phyloP scores from a whole-genome alignment of 2,888 invertebrate genomes.

The Tryphoninae sp. region DNA sequence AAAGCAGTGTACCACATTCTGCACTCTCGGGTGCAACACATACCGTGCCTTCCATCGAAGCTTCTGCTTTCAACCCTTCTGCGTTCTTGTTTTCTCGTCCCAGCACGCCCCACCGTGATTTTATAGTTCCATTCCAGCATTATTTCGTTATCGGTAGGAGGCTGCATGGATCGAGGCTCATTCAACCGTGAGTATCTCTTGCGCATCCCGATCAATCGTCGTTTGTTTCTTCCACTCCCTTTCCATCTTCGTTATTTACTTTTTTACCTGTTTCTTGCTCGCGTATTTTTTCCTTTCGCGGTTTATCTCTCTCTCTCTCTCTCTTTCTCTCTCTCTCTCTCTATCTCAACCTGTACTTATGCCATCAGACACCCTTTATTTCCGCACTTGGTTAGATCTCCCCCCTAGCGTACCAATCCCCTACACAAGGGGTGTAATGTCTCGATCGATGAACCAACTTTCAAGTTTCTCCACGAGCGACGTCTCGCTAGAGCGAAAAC shows the following conservation, averaged over 20 bases:
- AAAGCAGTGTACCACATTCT: slow-evolving; percentile 38
- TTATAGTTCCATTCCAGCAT: slow-evolving; percentile 39
- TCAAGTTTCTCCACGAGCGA: slow-evolving; percentile 39
- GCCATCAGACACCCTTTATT: slow-evolving; percentile 22
- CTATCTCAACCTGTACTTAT: slow-evolving; percentile 13
- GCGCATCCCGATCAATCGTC: slow-evolving; percentile 28
- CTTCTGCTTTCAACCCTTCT: slow-evolving; percentile 51
- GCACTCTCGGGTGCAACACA: background rate
- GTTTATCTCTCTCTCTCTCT: background rate
- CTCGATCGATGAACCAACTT: slow-evolving; percentile 53
- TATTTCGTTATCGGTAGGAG: slow-evolving; percentile 39
- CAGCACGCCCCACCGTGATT: slow-evolving; percentile 1
- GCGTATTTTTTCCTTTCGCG: background rate
- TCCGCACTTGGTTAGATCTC: slow-evolving; percentile 42
- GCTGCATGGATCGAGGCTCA: slow-evolving; percentile 12
- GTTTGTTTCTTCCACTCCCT: slow-evolving; percentile 10
- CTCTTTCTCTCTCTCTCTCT: background rate
- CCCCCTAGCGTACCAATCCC: background rate
- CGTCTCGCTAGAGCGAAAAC: slow-evolving; percentile 1
- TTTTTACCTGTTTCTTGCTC: background rate
- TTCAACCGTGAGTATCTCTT: slow-evolving; percentile 4
- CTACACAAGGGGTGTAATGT: background rate
- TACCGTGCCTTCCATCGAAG: background rate
- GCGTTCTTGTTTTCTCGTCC: slow-evolving; percentile 15
- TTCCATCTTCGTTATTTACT: slow-evolving; percentile 26